Evolutionary conservation across 1,140 invertebrate species (phyloP), one percentile per base, ranked within the genome.

Genomic region (Plectrocnemia conspersa): DNA sequence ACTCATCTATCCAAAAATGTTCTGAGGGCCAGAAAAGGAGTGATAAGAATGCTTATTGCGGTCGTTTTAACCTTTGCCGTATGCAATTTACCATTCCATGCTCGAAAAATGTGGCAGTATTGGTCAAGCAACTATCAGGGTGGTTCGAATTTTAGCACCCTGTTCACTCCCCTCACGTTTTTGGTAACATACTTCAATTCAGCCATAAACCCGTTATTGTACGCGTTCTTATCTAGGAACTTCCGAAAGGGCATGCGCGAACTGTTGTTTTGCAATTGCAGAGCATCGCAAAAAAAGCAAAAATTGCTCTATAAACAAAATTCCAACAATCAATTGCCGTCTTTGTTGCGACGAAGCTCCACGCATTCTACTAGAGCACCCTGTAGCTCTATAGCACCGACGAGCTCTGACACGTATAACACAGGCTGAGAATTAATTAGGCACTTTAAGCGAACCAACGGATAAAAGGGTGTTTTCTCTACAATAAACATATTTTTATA

Each of bases 51-150:
- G 79, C 75, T 93, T 22, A 83, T 92, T 19, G 83, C 88, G 4
- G 84, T 92, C 11, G 85, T 91, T 6, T 70, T 86, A 32, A 84
- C 85, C 41, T 93, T 93, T 67, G 88, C 87, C 1, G 59, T 91
- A 10, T 92, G 89, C 72, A 89, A 92, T 69, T 69, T 92, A 23
- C 89, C 89, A 1, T 86, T 87, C 68, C 89, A 92, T 71, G 82
- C 84, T 1, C 76, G 88, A 9, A 89, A 91, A 66, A 81, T 89
- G 70, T 88, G 88, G 82, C 83, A 87, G 63, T 80, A 75, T 67
- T 83, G 79, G 79, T 80, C 79, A 53, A 73, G 70, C 52, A 75
- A 72, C 54, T 86, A 86, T 66, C 72, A 81, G 52, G 79, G 79
- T 33, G 77, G 77, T 24, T 81, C 79, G 38, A 74, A 81, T 60